phyloP scores from a whole-genome alignment of 2,888 invertebrate species.

The Chymomyza procnemis region DNA sequence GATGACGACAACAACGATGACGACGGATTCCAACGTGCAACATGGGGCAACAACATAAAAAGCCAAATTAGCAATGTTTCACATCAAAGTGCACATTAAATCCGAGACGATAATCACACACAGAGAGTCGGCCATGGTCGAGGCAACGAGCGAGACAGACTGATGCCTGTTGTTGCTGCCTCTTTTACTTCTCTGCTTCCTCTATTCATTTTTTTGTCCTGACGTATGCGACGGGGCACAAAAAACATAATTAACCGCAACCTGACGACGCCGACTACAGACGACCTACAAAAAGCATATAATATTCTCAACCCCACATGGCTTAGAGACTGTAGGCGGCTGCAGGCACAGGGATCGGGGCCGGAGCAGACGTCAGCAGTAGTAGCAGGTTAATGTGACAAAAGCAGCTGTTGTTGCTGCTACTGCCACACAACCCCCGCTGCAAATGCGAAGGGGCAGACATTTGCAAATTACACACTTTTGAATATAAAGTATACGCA shows the following conservation, averaged over 20 bases:
- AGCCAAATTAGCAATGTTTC: conserved; percentile 66
- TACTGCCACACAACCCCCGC: neutral
- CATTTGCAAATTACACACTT: conserved; percentile 71
- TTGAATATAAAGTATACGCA: conserved; percentile 67
- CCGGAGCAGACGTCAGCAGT: neutral
- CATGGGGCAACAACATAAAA: conserved; percentile 33
- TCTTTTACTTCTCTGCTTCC: neutral
- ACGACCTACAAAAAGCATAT: conserved; percentile 22
- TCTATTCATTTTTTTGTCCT: neutral
- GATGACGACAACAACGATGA: neutral
- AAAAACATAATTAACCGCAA: conserved; percentile 72
- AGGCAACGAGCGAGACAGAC: conserved; percentile 6
- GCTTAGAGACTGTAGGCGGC: too few relatives aligned
- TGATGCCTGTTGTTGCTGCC: neutral
- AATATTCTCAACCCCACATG: conserved; percentile 20
- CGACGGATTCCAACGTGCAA: neutral
- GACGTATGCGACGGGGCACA: conserved; percentile 50
- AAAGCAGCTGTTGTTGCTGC: conserved; percentile 56
- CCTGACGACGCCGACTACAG: conserved; percentile 30
- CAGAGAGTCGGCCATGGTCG: conserved; percentile 18
- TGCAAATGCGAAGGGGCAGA: neutral
- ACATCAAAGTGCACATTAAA: conserved; percentile 72
- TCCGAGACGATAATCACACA: conserved; percentile 66
- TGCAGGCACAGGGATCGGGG: neutral
- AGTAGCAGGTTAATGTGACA: conserved; percentile 62